Conservation (phyloP, 2,888 invertebrate genomes). For the Nephrotoma flavescens region DNA sequence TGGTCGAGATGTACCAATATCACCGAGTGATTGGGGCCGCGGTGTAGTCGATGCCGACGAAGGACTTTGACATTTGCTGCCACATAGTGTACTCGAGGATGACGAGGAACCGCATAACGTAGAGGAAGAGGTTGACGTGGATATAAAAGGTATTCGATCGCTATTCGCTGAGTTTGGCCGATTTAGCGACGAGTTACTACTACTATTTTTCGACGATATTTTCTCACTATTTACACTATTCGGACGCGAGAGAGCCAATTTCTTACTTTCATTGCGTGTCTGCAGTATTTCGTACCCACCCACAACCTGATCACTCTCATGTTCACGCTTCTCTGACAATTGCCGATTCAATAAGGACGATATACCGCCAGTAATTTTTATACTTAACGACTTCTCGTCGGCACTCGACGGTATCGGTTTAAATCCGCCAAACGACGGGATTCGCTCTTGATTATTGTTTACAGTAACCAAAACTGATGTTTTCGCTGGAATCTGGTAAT, state of each 20-base stretch:
- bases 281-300: constrained; percentile 25
- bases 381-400: constrained; percentile 13
- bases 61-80: constrained; percentile 16
- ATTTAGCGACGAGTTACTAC: constrained; percentile 7
- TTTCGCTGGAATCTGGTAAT: neutral
- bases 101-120: constrained; percentile 15
- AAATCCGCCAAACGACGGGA: constrained; percentile 11
- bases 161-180: constrained; percentile 22
- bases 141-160: constrained; percentile 15
- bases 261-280: constrained; percentile 23
- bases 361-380: neutral
- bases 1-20: constrained; percentile 17
- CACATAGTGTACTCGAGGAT: constrained; percentile 14
- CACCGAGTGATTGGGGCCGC: constrained; percentile 14
- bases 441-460: constrained; percentile 5
- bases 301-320: constrained; percentile 13
- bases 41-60: constrained; percentile 7
- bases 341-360: constrained; percentile 17
- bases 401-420: constrained; percentile 13
- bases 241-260: constrained; percentile 23
- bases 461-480: constrained; percentile 9
- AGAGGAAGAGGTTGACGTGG: constrained; percentile 18
- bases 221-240: constrained; percentile 28
- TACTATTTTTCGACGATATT: constrained; percentile 15
- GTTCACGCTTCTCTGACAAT: constrained; percentile 16